Evolutionary conservation across 2,888 invertebrate species (phyloP).

Genomic region (Sturmia bella): DNA sequence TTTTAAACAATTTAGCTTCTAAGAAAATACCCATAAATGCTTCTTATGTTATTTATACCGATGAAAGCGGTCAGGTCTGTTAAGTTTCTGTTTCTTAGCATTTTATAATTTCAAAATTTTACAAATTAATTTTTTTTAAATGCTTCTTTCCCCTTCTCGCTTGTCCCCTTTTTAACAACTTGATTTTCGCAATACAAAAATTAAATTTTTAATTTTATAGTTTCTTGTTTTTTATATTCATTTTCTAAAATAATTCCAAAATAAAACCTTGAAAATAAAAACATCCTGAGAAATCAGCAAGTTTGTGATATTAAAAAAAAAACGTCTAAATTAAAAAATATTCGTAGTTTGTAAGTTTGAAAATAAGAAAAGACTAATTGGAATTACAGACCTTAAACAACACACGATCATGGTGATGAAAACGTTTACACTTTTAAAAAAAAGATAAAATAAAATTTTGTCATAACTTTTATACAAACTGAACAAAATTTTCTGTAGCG

Average conservation of each 20-base stretch:
- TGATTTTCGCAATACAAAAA: constrained; percentile 13
- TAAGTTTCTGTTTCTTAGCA: constrained; percentile 18
- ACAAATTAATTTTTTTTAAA: constrained; percentile 5
- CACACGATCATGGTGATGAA: constrained; percentile 17
- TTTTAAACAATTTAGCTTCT: constrained; percentile 73
- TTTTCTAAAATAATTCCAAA: background rate
- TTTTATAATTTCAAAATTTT: constrained; percentile 13
- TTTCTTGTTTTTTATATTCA: constrained; percentile 61
- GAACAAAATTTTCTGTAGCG: too few species aligned
- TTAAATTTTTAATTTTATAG: constrained; percentile 14
- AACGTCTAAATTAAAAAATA: constrained; percentile 3
- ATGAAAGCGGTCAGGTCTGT: constrained; percentile 96
- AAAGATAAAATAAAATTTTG: background rate
- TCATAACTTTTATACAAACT: too few species aligned
- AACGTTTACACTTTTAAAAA: background rate
- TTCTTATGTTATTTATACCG: constrained; percentile 97
- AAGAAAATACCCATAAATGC: constrained; percentile 92
- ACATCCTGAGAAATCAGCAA: constrained; percentile 64
- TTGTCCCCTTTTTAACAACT: constrained; percentile 23
- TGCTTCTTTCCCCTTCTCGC: constrained; percentile 8
- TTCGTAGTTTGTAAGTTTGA: constrained; percentile 38
- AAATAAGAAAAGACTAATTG: constrained; percentile 35
- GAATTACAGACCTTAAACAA: constrained; percentile 1
- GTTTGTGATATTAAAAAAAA: constrained; percentile 41
- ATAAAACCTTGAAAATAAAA: constrained; percentile 12